These are phyloP conservation scores for Mactromeris polynyma DNA, from an alignment of 2,888 invertebrate genomes.

Conservation along the genomic window DNA sequence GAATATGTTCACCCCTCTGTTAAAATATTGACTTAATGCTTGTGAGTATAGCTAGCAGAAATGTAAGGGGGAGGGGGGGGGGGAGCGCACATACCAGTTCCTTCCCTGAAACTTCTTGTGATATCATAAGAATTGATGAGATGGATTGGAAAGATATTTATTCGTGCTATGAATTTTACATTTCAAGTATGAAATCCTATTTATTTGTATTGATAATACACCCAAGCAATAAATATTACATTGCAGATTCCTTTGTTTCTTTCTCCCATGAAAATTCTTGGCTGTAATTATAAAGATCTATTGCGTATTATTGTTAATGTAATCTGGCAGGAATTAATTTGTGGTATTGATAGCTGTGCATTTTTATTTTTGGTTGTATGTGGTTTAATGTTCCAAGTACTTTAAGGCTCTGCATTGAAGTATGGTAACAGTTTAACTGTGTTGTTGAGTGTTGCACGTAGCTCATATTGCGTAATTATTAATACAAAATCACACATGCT, in stretches of 20 bases:
- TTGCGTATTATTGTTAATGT: background rate
- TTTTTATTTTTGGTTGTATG: background rate
- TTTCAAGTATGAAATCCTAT: background rate
- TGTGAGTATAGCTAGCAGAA: too few relatives aligned
- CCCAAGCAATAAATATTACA: background rate
- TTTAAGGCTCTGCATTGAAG: background rate
- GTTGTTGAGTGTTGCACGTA: background rate
- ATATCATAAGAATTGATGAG: background rate
- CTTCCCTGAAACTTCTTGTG: too few relatives aligned
- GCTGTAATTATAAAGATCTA: constrained; percentile 10
- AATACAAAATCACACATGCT: too few relatives aligned
- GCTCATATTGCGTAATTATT: background rate
- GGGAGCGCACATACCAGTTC: too few relatives aligned
- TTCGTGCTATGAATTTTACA: background rate
- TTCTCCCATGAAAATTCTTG: constrained; percentile 21
- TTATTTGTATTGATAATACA: constrained; percentile 1
- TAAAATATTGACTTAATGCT: too few relatives aligned
- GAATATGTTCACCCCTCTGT: too few relatives aligned
- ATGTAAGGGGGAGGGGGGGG: too few relatives aligned
- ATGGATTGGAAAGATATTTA: background rate
- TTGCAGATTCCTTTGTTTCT: constrained; percentile 4
- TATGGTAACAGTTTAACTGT: background rate
- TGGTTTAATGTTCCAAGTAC: background rate
- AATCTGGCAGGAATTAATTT: constrained; percentile 22
- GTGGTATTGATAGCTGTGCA: background rate